These are phyloP conservation scores for Amphiprion percula DNA, from an alignment of 2,113 vertebrate species.

Conservation along the genomic window DNA sequence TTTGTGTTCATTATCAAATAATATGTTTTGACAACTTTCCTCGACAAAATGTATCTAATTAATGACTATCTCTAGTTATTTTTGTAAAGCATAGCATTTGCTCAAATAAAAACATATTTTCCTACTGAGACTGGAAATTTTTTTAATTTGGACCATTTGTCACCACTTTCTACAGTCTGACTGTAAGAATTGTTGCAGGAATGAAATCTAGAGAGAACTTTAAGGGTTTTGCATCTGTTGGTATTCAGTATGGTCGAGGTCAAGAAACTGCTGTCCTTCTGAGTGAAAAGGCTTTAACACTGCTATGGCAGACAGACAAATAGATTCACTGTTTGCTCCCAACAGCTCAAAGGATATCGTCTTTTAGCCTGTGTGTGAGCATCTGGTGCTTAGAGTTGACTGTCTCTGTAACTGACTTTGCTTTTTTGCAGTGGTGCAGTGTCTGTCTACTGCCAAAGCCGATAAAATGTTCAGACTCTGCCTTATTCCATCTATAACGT, in stretches of 20 bases:
- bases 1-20: too few species aligned
- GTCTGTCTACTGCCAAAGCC: slow-evolving; percentile 8
- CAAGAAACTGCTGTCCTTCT: slow-evolving; percentile 30
- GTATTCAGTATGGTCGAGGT: slow-evolving; percentile 24
- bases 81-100: slow-evolving; percentile 5
- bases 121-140: background rate
- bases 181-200: slow-evolving; percentile 34
- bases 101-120: background rate
- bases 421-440: background rate
- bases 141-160: slow-evolving; percentile 26
- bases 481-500: background rate
- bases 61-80: background rate
- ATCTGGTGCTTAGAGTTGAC: background rate
- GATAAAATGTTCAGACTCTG: background rate
- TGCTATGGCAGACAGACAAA: slow-evolving; percentile 19
- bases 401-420: background rate
- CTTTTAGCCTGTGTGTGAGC: slow-evolving; percentile 2
- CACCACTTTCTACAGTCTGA: slow-evolving; percentile 5
- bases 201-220: slow-evolving; percentile 25
- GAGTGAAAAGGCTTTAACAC: slow-evolving; percentile 42
- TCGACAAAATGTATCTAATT: too few species aligned
- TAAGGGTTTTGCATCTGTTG: slow-evolving; percentile 33
- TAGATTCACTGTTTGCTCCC: background rate
- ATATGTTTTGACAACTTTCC: too few species aligned
- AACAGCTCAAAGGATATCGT: slow-evolving; percentile 13